Conservation (phyloP, 2,113 vertebrate species). For the Microtus oregoni region DNA sequence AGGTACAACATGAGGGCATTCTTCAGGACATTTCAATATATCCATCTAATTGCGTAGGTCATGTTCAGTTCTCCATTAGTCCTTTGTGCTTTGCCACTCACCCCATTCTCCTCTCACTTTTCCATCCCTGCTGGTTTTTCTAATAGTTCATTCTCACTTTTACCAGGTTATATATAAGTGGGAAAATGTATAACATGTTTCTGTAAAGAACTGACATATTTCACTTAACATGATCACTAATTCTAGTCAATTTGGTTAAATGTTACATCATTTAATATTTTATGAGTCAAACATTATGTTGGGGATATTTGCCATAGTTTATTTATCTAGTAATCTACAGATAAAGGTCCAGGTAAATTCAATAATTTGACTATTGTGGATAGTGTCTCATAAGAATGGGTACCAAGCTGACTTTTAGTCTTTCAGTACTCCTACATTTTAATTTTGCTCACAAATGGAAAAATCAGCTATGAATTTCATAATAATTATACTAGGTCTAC, state of each 20-base stretch:
- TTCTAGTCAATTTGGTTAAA: not conserved
- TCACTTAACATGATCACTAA: not conserved
- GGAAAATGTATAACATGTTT: not conserved
- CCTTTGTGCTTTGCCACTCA: not conserved
- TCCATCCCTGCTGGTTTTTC: too few species aligned
- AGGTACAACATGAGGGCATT: not conserved
- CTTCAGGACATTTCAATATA: not conserved
- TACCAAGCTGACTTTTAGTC: not conserved
- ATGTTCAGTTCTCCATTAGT: not conserved
- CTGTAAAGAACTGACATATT: not conserved
- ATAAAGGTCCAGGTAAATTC: not conserved
- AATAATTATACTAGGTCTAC: not conserved
- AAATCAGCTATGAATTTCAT: not conserved
- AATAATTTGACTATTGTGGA: not conserved
- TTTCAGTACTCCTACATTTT: not conserved
- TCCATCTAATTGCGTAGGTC: not conserved
- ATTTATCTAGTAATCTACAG: not conserved
- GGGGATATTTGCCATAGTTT: not conserved
- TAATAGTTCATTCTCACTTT: not conserved
- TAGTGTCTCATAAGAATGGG: not conserved
- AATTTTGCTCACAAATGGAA: not conserved
- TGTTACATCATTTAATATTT: not conserved
- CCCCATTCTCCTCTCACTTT: not conserved
- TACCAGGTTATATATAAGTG: not conserved
- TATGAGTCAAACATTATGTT: not conserved